phyloP scores from a whole-genome alignment of 2,888 invertebrate species.

The Cosmopolites sordidus region DNA sequence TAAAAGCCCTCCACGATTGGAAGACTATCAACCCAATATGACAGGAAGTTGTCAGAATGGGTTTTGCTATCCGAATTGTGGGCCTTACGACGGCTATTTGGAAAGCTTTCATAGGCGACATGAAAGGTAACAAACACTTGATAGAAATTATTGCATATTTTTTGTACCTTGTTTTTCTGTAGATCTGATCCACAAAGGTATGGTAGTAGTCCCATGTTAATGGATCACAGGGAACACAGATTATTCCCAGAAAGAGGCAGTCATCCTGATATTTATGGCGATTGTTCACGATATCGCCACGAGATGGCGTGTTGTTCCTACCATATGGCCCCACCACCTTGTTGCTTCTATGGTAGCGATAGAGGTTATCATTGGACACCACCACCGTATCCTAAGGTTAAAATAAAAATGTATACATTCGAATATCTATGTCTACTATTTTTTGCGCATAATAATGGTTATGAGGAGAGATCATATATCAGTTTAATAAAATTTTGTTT shows the following conservation, averaged over 20 bases:
- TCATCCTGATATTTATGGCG: slow-evolving; percentile 47
- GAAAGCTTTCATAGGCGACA: slow-evolving; percentile 59
- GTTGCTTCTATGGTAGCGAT: slow-evolving; percentile 42
- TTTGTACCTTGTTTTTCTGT: neutral
- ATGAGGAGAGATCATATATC: slow-evolving; percentile 10
- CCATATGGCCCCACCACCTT: slow-evolving; percentile 43
- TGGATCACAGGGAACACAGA: slow-evolving; percentile 25
- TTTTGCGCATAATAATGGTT: neutral
- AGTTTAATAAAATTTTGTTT: neutral
- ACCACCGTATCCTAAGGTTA: slow-evolving; percentile 40
- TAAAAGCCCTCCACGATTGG: slow-evolving; percentile 43
- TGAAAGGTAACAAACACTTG: slow-evolving; percentile 41
- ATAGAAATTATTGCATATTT: neutral
- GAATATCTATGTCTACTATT: slow-evolving; percentile 1
- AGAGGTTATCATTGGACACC: slow-evolving; percentile 43
- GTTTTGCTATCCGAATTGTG: slow-evolving; percentile 40
- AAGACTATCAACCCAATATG: slow-evolving; percentile 41
- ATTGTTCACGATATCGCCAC: slow-evolving; percentile 37
- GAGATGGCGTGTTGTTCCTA: slow-evolving; percentile 42
- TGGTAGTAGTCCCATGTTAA: slow-evolving; percentile 49
- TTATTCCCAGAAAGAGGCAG: slow-evolving; percentile 40
- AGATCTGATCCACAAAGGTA: slow-evolving; percentile 48
- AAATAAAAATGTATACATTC: too few species aligned
- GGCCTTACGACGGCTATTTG: slow-evolving; percentile 24
- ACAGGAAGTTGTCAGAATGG: slow-evolving; percentile 30